Percentiles rank a stretch among this genome's conserved stretches.
These are phyloP conservation scores for Aselliscus stoliczkanus DNA, from an alignment of 2,797 vertebrate genomes.

Conservation along the genomic window DNA sequence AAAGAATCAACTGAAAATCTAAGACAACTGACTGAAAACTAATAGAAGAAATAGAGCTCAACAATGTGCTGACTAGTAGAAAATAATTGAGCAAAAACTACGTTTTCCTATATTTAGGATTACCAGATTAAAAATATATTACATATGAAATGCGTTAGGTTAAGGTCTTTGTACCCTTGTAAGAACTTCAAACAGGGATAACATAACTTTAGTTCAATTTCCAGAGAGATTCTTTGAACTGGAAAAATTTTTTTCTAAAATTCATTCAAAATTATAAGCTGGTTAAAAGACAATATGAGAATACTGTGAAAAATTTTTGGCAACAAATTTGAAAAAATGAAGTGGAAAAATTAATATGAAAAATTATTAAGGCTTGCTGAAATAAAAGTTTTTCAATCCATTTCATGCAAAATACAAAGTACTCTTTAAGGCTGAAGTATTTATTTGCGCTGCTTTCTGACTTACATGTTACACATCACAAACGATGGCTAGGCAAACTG, in stretches of 20 bases:
- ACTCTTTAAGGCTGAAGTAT: neutral
- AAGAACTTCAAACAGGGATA: neutral
- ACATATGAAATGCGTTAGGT: neutral
- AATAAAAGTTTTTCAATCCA: neutral
- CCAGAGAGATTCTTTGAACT: neutral
- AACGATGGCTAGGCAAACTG: neutral
- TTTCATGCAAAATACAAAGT: neutral
- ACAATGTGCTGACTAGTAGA: neutral
- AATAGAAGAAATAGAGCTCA: neutral
- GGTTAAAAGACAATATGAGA: neutral
- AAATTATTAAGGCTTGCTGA: neutral
- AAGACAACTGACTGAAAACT: neutral
- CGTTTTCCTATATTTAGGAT: neutral
- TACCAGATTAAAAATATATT: neutral
- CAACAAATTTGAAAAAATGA: neutral
- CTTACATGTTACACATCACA: neutral
- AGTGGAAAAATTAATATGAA: neutral
- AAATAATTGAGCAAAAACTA: neutral
- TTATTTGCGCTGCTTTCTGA: neutral
- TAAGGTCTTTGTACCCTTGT: neutral
- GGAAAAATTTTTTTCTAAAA: neutral
- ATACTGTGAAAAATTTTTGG: neutral
- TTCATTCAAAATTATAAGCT: neutral
- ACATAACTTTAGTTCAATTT: neutral
- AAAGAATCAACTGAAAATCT: neutral